These are phyloP conservation scores for Alosa alosa DNA, from an alignment of 2,113 vertebrate species.

Conservation along the genomic window DNA sequence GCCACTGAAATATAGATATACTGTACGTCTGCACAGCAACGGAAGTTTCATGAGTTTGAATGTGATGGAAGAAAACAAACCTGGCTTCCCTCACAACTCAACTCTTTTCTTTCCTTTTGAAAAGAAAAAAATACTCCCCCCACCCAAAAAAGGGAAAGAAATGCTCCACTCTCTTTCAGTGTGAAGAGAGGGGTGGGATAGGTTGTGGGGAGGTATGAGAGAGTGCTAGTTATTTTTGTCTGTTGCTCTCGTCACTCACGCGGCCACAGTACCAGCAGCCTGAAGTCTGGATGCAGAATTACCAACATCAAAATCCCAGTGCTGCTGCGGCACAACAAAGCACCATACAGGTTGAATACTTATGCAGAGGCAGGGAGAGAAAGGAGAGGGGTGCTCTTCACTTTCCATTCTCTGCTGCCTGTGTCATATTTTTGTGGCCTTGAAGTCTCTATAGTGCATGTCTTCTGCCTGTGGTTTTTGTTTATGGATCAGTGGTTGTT, in stretches of 20 bases:
- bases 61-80: not conserved
- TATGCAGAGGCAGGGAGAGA: slow-evolving; percentile 53
- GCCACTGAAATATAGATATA: not conserved
- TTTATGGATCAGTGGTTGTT: slow-evolving; percentile 89
- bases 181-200: not conserved
- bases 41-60: not conserved
- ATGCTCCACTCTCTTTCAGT: not conserved
- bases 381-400: slow-evolving; percentile 72
- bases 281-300: slow-evolving; percentile 64
- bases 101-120: not conserved
- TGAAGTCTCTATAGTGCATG: slow-evolving; percentile 80
- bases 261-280: slow-evolving; percentile 56
- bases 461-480: slow-evolving; percentile 73
- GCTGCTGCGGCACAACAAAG: slow-evolving; percentile 63
- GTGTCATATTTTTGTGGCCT: slow-evolving; percentile 82
- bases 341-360: slow-evolving; percentile 63
- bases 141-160: slow-evolving; percentile 18
- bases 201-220: not conserved
- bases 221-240: slow-evolving; percentile 49
- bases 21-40: not conserved
- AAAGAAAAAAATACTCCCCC: slow-evolving; percentile 27
- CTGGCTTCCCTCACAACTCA: not conserved
- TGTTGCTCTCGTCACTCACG: slow-evolving; percentile 54
- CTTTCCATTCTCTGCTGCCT: slow-evolving; percentile 74
- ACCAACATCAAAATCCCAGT: slow-evolving; percentile 68